Conservation (phyloP, 2,113 vertebrate species). For the Prinia subflava region DNA sequence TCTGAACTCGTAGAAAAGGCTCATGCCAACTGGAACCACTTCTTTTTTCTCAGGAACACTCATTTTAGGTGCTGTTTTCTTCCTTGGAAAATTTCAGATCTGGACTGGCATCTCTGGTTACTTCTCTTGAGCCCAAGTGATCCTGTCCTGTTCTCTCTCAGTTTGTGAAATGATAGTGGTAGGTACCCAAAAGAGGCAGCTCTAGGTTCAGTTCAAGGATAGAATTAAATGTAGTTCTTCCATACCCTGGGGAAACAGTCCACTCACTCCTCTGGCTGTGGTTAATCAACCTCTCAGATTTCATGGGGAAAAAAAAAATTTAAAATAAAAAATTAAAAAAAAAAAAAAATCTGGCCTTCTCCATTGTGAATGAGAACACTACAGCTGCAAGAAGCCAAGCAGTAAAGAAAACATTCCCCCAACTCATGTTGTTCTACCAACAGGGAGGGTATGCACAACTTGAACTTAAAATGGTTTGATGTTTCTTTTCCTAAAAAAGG, state of each 20-base stretch:
- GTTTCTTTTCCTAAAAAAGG: neutral
- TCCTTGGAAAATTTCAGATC: neutral
- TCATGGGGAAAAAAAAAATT: too few relatives aligned
- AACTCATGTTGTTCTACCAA: neutral
- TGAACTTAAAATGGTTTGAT: neutral
- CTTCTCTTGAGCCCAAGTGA: neutral
- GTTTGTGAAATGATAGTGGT: neutral
- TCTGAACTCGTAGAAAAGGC: neutral
- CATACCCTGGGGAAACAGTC: neutral
- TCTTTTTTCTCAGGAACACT: neutral
- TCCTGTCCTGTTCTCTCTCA: neutral
- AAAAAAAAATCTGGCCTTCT: neutral
- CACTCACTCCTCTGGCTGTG: neutral
- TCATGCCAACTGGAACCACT: neutral
- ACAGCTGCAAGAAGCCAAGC: neutral
- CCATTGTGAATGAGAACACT: slow-evolving; percentile 3
- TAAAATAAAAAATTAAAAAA: too few relatives aligned
- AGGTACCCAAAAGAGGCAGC: neutral
- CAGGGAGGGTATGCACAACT: neutral
- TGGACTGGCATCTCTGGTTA: neutral
- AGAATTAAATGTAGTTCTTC: neutral
- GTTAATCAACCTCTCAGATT: slow-evolving; percentile 13
- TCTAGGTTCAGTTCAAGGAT: neutral
- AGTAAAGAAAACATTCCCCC: slow-evolving; percentile 22
- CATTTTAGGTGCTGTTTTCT: neutral